Evolutionary conservation across 2,113 vertebrate species (phyloP).

Genomic region (Oreochromis niloticus): DNA sequence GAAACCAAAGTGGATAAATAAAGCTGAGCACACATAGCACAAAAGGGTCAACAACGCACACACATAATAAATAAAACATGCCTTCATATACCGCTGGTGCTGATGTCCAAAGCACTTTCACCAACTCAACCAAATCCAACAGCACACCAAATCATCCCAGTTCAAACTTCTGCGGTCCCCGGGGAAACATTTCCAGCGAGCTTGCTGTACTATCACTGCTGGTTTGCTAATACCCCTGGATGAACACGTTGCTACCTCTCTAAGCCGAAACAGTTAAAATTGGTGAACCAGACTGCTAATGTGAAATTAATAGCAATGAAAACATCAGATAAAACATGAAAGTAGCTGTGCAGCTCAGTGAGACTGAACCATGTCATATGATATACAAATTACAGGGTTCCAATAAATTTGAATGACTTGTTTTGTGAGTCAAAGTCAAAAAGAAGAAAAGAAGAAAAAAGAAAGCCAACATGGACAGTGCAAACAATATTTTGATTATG

Average conservation of each 20-base stretch:
- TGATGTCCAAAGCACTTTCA: neutral
- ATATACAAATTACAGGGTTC: neutral
- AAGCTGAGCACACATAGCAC: neutral
- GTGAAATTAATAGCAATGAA: neutral
- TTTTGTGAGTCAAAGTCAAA: neutral
- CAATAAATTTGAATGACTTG: neutral
- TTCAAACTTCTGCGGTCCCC: neutral
- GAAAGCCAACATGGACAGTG: neutral
- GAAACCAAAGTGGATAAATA: neutral
- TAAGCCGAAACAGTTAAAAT: neutral
- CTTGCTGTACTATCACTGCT: neutral
- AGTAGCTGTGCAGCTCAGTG: neutral
- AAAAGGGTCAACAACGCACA: neutral
- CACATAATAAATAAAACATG: neutral
- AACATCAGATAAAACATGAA: neutral
- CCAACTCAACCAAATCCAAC: neutral
- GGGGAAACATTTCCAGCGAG: neutral
- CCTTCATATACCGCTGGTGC: neutral
- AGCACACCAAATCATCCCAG: neutral
- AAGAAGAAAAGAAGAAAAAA: neutral
- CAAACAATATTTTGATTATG: neutral
- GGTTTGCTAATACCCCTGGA: neutral
- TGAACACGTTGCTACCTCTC: neutral
- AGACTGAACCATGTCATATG: neutral
- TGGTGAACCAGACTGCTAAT: neutral